phyloP scores from a whole-genome alignment of 1,140 invertebrate species.

The Nebria ingens region DNA sequence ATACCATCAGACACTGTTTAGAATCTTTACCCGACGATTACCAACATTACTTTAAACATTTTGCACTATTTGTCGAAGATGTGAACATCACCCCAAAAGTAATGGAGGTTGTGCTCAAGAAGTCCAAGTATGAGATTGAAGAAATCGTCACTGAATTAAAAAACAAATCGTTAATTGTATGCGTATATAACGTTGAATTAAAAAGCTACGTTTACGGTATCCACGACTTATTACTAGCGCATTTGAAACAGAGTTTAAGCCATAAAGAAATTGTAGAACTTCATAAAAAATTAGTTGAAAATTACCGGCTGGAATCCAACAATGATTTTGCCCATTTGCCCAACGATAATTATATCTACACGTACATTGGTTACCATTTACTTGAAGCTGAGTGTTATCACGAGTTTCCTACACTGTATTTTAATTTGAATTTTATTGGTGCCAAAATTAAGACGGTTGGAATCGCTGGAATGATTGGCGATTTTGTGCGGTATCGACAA shows the following conservation, averaged over 20 bases:
- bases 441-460: constrained; percentile 31
- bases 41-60: constrained; percentile 25
- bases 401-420: constrained; percentile 29
- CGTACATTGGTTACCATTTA: constrained; percentile 36
- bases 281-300: constrained; percentile 27
- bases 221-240: constrained; percentile 31
- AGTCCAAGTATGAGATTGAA: constrained; percentile 25
- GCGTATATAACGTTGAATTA: constrained; percentile 24
- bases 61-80: constrained; percentile 33
- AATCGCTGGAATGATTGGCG: constrained; percentile 30
- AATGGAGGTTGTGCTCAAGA: constrained; percentile 28
- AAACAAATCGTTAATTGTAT: constrained; percentile 31
- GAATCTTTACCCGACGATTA: constrained; percentile 21
- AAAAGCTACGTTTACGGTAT: constrained; percentile 31
- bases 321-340: constrained; percentile 28
- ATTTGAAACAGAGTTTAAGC: constrained; percentile 24
- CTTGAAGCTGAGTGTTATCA: constrained; percentile 23
- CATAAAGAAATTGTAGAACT: constrained; percentile 17
- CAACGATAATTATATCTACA: constrained; percentile 35
- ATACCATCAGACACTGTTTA: constrained; percentile 27
- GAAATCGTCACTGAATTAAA: constrained; percentile 31
- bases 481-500: constrained; percentile 30
- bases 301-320: constrained; percentile 24
- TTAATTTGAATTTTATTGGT: constrained; percentile 32
- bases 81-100: constrained; percentile 31